These are phyloP conservation scores for Hartigia nigra DNA, from an alignment of 2,888 invertebrate genomes.

Conservation along the genomic window DNA sequence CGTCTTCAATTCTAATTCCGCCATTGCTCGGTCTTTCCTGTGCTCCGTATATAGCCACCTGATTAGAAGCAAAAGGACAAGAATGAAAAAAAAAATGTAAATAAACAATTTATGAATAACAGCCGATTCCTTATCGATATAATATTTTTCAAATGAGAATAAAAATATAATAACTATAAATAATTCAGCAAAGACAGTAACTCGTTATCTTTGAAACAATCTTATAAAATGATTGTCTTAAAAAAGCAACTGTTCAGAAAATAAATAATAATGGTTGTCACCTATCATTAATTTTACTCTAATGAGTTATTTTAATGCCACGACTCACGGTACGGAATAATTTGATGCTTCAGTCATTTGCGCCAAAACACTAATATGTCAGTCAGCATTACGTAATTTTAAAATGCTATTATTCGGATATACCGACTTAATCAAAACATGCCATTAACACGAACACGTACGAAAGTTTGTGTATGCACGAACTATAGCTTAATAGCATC, in stretches of 20 bases:
- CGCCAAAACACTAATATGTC: too few species aligned
- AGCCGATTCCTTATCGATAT: background rate
- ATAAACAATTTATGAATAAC: background rate
- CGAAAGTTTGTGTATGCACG: too few species aligned
- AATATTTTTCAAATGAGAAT: background rate
- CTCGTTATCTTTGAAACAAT: background rate
- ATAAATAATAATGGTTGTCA: constrained; percentile 21
- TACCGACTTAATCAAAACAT: too few species aligned
- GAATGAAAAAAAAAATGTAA: background rate
- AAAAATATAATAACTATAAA: constrained; percentile 10
- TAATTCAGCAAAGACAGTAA: constrained; percentile 24
- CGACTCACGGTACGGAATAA: too few species aligned
- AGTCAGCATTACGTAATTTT: too few species aligned
- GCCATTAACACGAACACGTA: too few species aligned
- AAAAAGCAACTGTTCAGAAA: constrained; percentile 71
- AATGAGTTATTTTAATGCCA: constrained; percentile 2
- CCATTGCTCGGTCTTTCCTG: constrained; percentile 67
- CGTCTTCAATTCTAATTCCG: constrained; percentile 41
- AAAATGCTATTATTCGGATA: too few species aligned
- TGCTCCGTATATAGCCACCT: constrained; percentile 80
- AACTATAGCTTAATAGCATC: too few species aligned
- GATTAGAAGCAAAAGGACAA: constrained; percentile 46
- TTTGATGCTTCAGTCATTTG: too few species aligned
- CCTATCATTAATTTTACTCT: constrained; percentile 6
- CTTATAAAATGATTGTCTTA: background rate